Evolutionary conservation across 2,797 vertebrate species (phyloP).

Genomic region (Loriculus beryllinus): DNA sequence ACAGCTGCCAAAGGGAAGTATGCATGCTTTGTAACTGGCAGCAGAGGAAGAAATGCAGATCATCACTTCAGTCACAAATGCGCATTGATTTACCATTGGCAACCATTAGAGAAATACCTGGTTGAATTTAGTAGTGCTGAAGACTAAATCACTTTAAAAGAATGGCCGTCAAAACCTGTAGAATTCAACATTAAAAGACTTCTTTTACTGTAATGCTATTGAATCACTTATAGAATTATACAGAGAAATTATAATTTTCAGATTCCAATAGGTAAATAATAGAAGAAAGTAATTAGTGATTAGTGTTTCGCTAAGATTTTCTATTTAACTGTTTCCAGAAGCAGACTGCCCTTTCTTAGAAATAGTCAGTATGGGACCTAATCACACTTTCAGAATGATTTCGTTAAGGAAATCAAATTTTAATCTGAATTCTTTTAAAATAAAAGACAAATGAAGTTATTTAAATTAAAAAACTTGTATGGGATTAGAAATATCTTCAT

Average conservation of each 20-base stretch:
- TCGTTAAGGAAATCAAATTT: background rate
- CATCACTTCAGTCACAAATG: background rate
- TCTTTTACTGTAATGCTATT: background rate
- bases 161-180: background rate
- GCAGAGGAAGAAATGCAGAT: background rate
- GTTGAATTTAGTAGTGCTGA: background rate
- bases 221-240: background rate
- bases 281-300: background rate
- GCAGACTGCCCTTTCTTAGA: background rate
- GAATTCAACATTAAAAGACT: background rate
- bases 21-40: background rate
- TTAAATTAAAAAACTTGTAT: too few species aligned
- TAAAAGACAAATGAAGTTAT: background rate
- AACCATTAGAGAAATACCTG: background rate
- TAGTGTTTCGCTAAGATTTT: background rate
- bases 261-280: background rate
- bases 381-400: background rate
- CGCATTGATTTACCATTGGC: fast-evolving
- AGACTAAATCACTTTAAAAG: background rate
- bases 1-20: slow-evolving; percentile 76
- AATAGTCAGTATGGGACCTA: background rate
- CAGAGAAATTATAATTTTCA: background rate
- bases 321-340: background rate
- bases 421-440: background rate
- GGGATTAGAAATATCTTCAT: background rate